A percentile compares a stretch with the other conserved stretches of the same genome.
Conservation (phyloP, 2,797 vertebrate species). For the Cuniculus paca region DNA sequence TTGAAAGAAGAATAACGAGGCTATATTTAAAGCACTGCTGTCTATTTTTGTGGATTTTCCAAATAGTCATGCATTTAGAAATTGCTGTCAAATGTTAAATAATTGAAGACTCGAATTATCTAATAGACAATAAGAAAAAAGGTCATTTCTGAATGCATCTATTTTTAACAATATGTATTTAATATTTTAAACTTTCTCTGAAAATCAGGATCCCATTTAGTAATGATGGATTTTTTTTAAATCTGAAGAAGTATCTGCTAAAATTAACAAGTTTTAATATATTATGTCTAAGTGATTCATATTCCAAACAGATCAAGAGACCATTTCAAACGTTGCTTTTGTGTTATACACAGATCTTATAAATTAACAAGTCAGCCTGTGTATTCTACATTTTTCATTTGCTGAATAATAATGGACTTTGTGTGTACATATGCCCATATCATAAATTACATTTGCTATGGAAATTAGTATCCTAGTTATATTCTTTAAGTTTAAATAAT, state of each 20-base stretch:
- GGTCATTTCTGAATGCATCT: not conserved
- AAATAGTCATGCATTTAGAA: not conserved
- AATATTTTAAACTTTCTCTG: constrained; percentile 30
- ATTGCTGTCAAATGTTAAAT: not conserved
- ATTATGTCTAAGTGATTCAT: constrained; percentile 18
- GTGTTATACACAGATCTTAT: not conserved
- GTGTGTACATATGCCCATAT: not conserved
- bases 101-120: not conserved
- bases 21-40: not conserved
- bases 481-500: not conserved
- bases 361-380: not conserved
- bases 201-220: not conserved
- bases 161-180: not conserved
- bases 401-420: not conserved
- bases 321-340: not conserved
- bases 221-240: not conserved
- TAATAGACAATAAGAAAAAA: not conserved
- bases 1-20: not conserved
- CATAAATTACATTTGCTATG: not conserved
- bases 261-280: constrained; percentile 49
- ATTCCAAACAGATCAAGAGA: not conserved
- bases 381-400: not conserved
- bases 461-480: not conserved
- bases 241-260: not conserved
- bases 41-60: not conserved